A percentile compares a stretch with the other conserved stretches of the same genome.
Evolutionary conservation across 2,888 invertebrate species (phyloP).

Genomic region (Malthinus flaveolus): DNA sequence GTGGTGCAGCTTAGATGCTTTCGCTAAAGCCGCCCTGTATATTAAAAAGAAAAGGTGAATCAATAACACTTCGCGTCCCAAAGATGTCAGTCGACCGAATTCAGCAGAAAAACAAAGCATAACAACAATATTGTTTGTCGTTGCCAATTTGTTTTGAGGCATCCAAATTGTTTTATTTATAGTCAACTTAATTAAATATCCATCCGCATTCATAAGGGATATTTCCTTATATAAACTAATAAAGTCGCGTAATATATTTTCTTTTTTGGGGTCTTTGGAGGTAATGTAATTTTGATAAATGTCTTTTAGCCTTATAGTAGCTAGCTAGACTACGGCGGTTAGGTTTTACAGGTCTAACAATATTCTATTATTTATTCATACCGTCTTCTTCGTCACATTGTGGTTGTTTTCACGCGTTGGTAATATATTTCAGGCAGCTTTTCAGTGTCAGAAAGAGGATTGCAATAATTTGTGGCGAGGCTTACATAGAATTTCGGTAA

Average conservation of each 20-base stretch:
- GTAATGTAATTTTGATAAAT: conserved; percentile 17
- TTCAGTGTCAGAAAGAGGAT: conserved; percentile 30
- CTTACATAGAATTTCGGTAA: conserved; percentile 28
- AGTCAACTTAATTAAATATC: too few species aligned
- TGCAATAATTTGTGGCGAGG: conserved; percentile 31
- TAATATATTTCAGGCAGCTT: conserved; percentile 29
- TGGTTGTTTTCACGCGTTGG: conserved; percentile 26
- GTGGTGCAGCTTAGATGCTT: too few species aligned
- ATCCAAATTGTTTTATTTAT: background rate
- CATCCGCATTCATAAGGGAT: background rate
- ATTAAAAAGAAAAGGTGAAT: too few species aligned
- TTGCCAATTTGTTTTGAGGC: conserved; percentile 1
- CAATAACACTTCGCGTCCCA: conserved; percentile 2
- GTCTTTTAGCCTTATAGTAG: background rate
- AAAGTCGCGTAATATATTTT: background rate
- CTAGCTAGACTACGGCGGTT: background rate
- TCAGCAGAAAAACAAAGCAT: conserved; percentile 18
- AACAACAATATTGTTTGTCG: conserved; percentile 4
- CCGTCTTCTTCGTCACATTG: conserved; percentile 25
- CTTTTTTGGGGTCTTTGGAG: background rate
- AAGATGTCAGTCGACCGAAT: conserved; percentile 4
- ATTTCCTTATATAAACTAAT: background rate
- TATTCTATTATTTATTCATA: conserved; percentile 24
- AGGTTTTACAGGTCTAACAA: conserved; percentile 5
- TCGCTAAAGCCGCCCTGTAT: too few species aligned